Conservation (phyloP, 2,888 invertebrate genomes). For the Pollenia amentaria region DNA sequence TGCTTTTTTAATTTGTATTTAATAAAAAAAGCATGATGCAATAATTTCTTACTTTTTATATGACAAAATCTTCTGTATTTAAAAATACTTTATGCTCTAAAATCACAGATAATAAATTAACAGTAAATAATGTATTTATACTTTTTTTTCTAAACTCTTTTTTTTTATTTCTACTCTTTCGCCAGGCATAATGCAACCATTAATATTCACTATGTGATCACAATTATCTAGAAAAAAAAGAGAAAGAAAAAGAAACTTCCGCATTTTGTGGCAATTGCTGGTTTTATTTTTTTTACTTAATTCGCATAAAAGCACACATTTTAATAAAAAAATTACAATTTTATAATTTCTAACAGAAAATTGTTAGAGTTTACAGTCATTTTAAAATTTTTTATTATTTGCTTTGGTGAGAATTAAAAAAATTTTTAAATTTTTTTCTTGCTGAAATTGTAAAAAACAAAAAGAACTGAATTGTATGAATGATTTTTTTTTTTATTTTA, state of each 20-base stretch:
- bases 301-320: slow-evolving; percentile 7
- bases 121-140: slow-evolving; percentile 36
- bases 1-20: not conserved
- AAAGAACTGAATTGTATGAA: not conserved
- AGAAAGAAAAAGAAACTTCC: slow-evolving; percentile 55
- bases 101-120: slow-evolving; percentile 46
- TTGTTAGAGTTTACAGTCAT: slow-evolving; percentile 10
- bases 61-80: slow-evolving; percentile 20
- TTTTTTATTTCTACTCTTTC: not conserved
- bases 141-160: not conserved
- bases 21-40: slow-evolving; percentile 17
- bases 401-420: not conserved
- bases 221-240: slow-evolving; percentile 29
- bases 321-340: slow-evolving; percentile 3
- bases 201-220: slow-evolving; percentile 20
- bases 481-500: not conserved
- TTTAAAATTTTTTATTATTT: not conserved
- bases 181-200: slow-evolving; percentile 37
- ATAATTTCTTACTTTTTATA: slow-evolving; percentile 4
- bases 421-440: not conserved
- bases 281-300: not conserved
- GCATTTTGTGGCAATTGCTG: slow-evolving; percentile 60
- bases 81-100: slow-evolving; percentile 43
- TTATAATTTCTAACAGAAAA: slow-evolving; percentile 32
- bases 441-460: slow-evolving; percentile 4